Evolutionary conservation across 2,797 vertebrate species (phyloP).

Genomic region (Lophotriccus pileatus): DNA sequence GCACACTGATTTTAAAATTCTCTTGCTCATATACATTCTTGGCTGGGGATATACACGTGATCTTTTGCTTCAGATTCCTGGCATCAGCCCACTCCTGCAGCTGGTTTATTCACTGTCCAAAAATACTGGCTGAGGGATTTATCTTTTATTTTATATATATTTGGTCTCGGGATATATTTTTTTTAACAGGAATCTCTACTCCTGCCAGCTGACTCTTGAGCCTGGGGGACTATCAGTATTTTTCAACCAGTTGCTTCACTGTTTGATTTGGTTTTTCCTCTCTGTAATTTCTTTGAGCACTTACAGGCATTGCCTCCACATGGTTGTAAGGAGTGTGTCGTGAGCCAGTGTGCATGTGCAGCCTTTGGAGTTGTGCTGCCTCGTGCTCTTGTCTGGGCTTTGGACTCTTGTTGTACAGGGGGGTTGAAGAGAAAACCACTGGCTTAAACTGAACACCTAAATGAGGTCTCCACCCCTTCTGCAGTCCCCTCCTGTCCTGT

Average conservation of each 20-base stretch:
- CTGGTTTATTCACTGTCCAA: conserved; percentile 73
- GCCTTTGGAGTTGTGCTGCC: neutral
- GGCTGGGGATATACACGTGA: conserved; percentile 33
- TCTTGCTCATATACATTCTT: conserved; percentile 49
- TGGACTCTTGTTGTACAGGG: neutral
- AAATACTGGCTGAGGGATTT: conserved; percentile 58
- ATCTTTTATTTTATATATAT: conserved; percentile 50
- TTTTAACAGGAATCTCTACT: conserved; percentile 39
- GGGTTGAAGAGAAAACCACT: neutral
- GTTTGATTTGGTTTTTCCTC: conserved; percentile 46
- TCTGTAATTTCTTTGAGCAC: neutral
- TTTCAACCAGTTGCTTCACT: conserved; percentile 42
- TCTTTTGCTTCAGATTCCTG: conserved; percentile 55
- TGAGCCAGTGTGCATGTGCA: neutral
- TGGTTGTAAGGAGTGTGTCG: neutral
- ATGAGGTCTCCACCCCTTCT: neutral
- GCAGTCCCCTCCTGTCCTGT: neutral
- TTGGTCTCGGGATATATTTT: neutral
- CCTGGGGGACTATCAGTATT: conserved; percentile 27
- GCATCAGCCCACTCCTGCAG: conserved; percentile 59
- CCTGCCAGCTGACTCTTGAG: conserved; percentile 45
- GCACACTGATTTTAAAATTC: conserved; percentile 53
- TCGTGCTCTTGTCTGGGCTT: neutral
- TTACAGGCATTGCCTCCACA: neutral
- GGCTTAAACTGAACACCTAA: neutral